Percentiles rank a stretch among this genome's conserved stretches.
phyloP scores from a whole-genome alignment of 2,113 vertebrate genomes.

The Talpa occidentalis region DNA sequence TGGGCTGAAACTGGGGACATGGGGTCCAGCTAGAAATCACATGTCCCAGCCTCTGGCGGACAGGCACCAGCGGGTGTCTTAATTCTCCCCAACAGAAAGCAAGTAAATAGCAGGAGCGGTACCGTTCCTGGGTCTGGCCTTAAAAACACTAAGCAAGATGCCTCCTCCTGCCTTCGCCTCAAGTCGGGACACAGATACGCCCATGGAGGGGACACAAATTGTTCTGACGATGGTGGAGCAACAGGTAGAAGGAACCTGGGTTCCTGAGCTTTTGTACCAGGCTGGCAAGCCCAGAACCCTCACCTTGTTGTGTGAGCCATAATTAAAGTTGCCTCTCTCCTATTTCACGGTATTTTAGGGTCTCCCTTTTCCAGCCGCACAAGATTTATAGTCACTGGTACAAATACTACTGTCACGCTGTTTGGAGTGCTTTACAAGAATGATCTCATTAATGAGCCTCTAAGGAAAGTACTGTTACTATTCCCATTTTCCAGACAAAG shows the following conservation, averaged over 20 bases:
- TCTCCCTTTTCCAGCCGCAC: background rate
- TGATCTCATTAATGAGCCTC: background rate
- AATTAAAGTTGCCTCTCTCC: background rate
- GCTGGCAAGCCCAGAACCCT: no score
- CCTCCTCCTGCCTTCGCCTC: background rate
- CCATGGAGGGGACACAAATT: background rate
- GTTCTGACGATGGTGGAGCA: background rate
- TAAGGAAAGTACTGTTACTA: background rate
- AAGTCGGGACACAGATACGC: background rate
- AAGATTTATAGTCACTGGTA: background rate
- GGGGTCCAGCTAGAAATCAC: background rate
- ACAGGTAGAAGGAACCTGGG: background rate
- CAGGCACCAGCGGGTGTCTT: background rate
- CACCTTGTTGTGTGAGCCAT: no score
- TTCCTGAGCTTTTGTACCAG: background rate
- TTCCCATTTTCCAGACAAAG: constrained; percentile 7
- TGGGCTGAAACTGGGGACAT: background rate
- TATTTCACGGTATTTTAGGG: background rate
- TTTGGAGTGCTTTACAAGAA: background rate
- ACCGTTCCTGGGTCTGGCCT: background rate
- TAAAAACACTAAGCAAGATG: background rate
- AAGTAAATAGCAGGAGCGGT: background rate
- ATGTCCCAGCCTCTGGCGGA: background rate
- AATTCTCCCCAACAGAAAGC: background rate
- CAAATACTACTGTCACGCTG: background rate